phyloP scores from a whole-genome alignment of 2,113 vertebrate genomes.

The Poeciliopsis turrubarensis region DNA sequence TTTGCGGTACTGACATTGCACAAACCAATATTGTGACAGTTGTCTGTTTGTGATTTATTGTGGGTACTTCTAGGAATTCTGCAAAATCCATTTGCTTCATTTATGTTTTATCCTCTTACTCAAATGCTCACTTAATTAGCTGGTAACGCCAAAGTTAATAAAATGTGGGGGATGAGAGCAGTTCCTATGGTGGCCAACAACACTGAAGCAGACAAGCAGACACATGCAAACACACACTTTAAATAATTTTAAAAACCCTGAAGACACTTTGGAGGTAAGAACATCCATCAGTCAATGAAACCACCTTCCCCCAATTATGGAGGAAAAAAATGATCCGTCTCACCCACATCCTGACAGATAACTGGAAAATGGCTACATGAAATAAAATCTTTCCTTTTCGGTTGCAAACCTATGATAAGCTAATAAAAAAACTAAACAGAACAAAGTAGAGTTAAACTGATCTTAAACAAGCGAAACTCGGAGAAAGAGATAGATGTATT shows the following conservation, averaged over 20 bases:
- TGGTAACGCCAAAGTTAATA: conserved; percentile 40
- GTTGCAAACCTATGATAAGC: no score
- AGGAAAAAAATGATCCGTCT: background rate
- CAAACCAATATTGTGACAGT: no score
- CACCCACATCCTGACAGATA: background rate
- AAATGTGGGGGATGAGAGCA: conserved; percentile 23
- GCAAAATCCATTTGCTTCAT: no score
- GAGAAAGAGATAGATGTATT: no score
- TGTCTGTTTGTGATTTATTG: no score
- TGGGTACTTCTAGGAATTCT: no score
- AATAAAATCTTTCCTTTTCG: no score
- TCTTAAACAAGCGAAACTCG: no score
- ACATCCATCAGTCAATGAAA: background rate
- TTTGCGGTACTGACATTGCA: no score
- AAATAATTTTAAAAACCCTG: conserved; percentile 28
- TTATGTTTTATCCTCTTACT: conserved; percentile 5
- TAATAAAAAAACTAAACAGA: no score
- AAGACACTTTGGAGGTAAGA: background rate
- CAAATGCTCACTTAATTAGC: conserved; percentile 47
- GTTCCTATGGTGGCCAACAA: conserved; percentile 20
- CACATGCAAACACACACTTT: conserved; percentile 8
- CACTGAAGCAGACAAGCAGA: conserved; percentile 5
- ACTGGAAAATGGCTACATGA: no score
- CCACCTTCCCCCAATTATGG: background rate
- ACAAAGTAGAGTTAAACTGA: no score